Base-by-base conservation (phyloP, 2,113 vertebrate species). In the Hoplias malabaricus region DNA sequence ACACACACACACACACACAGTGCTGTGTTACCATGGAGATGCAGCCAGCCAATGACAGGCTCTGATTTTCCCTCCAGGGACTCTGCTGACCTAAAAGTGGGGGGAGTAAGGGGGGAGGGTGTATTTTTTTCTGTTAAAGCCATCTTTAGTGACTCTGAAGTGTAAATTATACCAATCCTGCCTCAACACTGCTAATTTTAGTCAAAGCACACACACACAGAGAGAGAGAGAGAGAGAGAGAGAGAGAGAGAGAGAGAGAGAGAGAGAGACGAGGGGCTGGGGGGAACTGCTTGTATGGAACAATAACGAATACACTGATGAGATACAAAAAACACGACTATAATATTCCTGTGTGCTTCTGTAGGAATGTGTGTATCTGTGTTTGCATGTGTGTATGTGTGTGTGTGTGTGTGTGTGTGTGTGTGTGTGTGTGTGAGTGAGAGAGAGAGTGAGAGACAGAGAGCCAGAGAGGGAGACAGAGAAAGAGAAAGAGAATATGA, bases 11-110 rank as follows among this genome's bases (percentile, higher is more conserved):
- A 42, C 67, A 23, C 25, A 46, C 54, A 57, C 76, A 77, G 68
- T 80, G 73, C 82, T 83, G 78, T 79, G 69, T 83, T 72, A 69
- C 82, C 69, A 80, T 83, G 74, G 82, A 73, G 79, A 83, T 73
- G 62, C 54, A 77, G 78, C 59, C 63, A 73, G 54, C 78, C 69
- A 80, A 77, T 77, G 82, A 83, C 82, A 83, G 73, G 50, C 62
- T 31, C 43, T 79, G 79, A 83, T 80, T 83, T 80, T 73, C 69
- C 78, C 78, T 50, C 54, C 69, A 80, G 78, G 82, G 78, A 79
- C 57, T 65, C 71, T 75, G 31, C 59, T 71, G 73, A 80, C 36
- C 65, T 61, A 54, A 42, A 50, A 70, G 68, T 46, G 71, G 21
- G 21, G 66, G 53, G 65, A 38, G n/a, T 38, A 21, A n/a, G n/a